phyloP scores from a whole-genome alignment of 2,113 vertebrate genomes.

The Podilymbus podiceps region DNA sequence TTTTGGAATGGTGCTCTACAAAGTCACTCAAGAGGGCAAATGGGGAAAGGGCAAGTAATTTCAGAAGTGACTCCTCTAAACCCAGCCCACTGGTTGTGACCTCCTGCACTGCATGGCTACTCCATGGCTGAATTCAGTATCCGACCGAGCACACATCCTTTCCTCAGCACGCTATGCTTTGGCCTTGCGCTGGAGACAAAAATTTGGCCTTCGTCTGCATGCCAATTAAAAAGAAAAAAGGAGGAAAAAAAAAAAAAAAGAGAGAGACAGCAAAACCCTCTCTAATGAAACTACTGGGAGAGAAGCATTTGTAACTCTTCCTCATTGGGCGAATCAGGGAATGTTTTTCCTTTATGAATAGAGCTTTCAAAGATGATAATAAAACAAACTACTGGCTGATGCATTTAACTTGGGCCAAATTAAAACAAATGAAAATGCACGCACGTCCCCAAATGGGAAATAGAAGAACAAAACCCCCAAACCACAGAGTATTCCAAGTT shows the following conservation, averaged over 20 bases:
- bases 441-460: background rate
- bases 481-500: conserved; percentile 5
- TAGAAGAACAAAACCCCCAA: background rate
- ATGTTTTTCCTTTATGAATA: background rate
- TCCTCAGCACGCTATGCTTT: background rate
- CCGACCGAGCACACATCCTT: background rate
- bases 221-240: background rate
- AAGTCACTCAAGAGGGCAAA: accelerated
- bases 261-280: background rate
- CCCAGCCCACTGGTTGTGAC: background rate
- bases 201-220: background rate
- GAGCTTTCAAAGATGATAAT: background rate
- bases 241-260: background rate
- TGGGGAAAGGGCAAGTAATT: background rate
- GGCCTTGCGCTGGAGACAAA: background rate
- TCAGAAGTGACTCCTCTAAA: background rate
- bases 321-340: background rate
- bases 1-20: background rate
- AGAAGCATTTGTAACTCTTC: background rate
- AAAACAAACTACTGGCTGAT: conserved; percentile 11
- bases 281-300: background rate
- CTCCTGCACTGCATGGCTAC: background rate
- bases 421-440: conserved; percentile 23
- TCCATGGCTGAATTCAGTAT: background rate
- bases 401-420: background rate